Evolutionary conservation across 2,797 vertebrate species (phyloP), one percentile per base, ranked within the genome.

Genomic region (Pangasius djambal): DNA sequence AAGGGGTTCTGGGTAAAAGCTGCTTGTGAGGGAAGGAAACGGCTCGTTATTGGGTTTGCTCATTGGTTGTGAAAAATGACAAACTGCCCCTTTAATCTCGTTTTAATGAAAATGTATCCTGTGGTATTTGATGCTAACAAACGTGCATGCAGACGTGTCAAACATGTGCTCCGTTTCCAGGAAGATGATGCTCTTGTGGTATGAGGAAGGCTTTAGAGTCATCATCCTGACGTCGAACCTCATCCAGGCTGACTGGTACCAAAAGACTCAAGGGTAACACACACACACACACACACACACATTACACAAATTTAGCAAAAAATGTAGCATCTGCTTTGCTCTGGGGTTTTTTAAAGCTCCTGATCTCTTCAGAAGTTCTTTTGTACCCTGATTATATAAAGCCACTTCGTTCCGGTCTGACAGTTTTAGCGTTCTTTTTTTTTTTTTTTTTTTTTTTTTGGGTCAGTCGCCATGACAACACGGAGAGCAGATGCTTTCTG

Each of bases 141-240:
- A 31, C 4, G 0, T 57, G 8, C 22, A 20, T 61, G 34, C 22
- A 1, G 20, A 61, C 22, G 55, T 40, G 34, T 82, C 22, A 82
- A 61, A 40, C 12, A 0, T 63, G 81, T 83, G 12, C 18, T 44
- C 37, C 31, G 25, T 83, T 70, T 20, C 3, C 92, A 99, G 98
- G 95, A 99, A 99, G 94, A 99, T 99, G 98, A 99, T 99, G 98
- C 89, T 99, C 69, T 92, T 99, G 88, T 96, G 96, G 81, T 99
- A 99, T 0, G 96, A 99, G 90, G 99, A 99, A 95, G 99, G 98
- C 86, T 97, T 99, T 92, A 95, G 99, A 88, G 97, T 99, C 31
- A 94, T 99, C 90, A 98, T 99, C 87, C 96, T 97, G 88, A 99
- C 99, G 8, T 98, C 98, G 77, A 99, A 99, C 94, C 97, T 99